phyloP scores from a whole-genome alignment of 2,888 invertebrate species.

The Lycaena phlaeas region DNA sequence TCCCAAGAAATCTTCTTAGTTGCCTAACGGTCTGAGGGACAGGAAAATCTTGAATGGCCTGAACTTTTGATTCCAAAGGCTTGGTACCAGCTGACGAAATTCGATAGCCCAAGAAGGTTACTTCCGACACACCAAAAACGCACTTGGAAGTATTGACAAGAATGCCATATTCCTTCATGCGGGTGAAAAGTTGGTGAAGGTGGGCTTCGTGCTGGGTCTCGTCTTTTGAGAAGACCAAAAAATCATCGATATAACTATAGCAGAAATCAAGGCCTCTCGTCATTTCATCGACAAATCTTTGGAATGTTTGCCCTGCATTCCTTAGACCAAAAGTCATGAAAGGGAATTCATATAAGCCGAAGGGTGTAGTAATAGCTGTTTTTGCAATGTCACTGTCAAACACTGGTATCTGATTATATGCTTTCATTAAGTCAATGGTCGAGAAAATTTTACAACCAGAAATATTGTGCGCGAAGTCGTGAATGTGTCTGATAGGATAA shows the following conservation, averaged over 20 bases:
- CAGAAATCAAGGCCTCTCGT: conserved; percentile 19
- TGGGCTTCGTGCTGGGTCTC: conserved; percentile 17
- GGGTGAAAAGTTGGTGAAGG: conserved; percentile 19
- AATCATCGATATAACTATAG: conserved; percentile 33
- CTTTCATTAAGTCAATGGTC: conserved; percentile 17
- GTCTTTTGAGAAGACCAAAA: conserved; percentile 24
- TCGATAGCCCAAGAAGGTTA: conserved; percentile 22
- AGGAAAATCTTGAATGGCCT: conserved; percentile 21
- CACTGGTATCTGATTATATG: no score
- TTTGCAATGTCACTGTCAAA: conserved; percentile 20
- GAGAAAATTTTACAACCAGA: conserved; percentile 16
- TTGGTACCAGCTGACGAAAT: conserved; percentile 24
- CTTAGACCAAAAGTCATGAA: conserved; percentile 33
- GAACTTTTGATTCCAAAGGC: conserved; percentile 29
- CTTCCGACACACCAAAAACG: conserved; percentile 20
- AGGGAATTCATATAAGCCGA: conserved; percentile 13
- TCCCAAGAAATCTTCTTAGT: conserved; percentile 23
- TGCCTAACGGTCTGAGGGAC: conserved; percentile 18
- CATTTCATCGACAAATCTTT: no score
- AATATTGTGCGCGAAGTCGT: conserved; percentile 15
- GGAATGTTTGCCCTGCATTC: conserved; percentile 16
- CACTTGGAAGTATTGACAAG: conserved; percentile 24
- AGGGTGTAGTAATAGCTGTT: conserved; percentile 23
- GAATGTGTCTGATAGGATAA: conserved; percentile 17
- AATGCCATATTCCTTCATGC: conserved; percentile 20